Evolutionary conservation across 2,113 vertebrate species (phyloP).

Genomic region (Nymphicus hollandicus): DNA sequence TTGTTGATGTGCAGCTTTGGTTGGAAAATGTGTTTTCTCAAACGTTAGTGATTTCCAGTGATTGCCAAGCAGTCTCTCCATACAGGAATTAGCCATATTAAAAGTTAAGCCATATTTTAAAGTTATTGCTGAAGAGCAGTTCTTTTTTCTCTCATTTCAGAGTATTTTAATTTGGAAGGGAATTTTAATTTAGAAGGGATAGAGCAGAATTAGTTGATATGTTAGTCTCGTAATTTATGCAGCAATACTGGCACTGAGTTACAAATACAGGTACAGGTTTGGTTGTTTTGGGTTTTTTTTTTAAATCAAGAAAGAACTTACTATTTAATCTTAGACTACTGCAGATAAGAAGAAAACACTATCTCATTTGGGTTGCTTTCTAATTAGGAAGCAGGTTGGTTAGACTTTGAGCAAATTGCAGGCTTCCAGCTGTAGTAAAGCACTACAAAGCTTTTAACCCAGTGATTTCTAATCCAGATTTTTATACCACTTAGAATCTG

Average conservation of each 20-base stretch:
- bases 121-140: background rate
- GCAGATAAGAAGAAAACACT: background rate
- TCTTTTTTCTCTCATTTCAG: background rate
- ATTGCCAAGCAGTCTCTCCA: background rate
- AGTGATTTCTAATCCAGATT: background rate
- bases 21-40: background rate
- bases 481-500: background rate
- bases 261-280: background rate
- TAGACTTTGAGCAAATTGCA: background rate
- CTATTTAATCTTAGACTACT: background rate
- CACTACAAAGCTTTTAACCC: background rate
- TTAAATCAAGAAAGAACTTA: background rate
- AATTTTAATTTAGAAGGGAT: background rate
- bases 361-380: background rate
- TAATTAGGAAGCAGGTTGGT: background rate
- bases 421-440: background rate
- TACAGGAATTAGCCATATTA: background rate
- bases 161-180: background rate
- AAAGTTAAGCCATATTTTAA: background rate
- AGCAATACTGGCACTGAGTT: background rate
- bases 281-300: accelerated
- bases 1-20: background rate
- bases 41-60: background rate
- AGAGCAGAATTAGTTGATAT: background rate
- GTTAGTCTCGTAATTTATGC: background rate